Conservation (phyloP, 1,140 invertebrate species). For the Hyles vespertilio region DNA sequence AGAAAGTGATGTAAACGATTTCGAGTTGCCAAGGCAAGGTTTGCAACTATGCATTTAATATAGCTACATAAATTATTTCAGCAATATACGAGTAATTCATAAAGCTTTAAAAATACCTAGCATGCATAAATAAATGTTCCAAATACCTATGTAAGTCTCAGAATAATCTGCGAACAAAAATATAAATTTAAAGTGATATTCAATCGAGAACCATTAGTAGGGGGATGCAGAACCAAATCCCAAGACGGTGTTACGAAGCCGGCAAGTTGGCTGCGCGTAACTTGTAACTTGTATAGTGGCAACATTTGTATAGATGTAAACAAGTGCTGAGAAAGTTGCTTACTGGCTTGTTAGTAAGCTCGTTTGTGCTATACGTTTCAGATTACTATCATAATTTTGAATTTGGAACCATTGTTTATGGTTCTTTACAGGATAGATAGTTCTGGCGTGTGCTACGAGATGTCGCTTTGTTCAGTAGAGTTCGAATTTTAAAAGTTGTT, state of each 20-base stretch:
- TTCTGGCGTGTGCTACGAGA: no score
- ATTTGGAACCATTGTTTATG: constrained; percentile 13
- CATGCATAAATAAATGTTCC: no score
- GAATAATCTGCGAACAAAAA: neutral
- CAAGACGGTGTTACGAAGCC: constrained; percentile 23
- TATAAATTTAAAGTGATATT: constrained; percentile 1
- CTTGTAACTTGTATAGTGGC: constrained; percentile 23
- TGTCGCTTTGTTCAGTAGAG: no score
- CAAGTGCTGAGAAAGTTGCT: constrained; percentile 11
- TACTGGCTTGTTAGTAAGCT: constrained; percentile 29
- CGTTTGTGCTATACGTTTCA: constrained; percentile 11
- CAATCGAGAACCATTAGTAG: constrained; percentile 17
- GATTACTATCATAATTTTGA: constrained; percentile 14
- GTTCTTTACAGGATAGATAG: neutral
- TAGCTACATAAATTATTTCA: no score
- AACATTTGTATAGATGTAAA: constrained; percentile 26
- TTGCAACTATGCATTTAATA: no score
- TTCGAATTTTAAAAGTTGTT: no score
- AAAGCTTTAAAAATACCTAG: no score
- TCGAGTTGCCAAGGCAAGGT: no score
- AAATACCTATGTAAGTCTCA: no score
- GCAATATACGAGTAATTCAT: no score
- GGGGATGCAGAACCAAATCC: constrained; percentile 18
- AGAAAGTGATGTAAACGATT: no score
- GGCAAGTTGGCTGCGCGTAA: constrained; percentile 19